Evolutionary conservation across 2,113 vertebrate species (phyloP).

Genomic region (Tupaia tana): DNA sequence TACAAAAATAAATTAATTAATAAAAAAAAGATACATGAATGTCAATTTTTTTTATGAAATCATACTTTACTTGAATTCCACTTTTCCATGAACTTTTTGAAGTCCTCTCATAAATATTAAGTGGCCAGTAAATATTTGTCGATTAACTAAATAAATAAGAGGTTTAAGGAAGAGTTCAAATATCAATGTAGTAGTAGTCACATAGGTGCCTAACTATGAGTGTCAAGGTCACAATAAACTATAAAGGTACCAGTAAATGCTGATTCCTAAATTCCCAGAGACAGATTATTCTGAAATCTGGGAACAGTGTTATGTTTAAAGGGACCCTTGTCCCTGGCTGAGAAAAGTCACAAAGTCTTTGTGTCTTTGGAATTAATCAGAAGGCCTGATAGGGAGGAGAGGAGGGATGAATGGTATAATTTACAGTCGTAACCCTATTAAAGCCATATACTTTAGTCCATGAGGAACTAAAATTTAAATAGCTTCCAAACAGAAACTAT

Average conservation of each 20-base stretch:
- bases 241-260: background rate
- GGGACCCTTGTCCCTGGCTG: background rate
- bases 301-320: conserved; percentile 12
- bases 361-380: conserved; percentile 8
- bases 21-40: too few species aligned
- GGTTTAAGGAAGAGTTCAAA: background rate
- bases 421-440: background rate
- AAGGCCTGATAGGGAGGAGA: background rate
- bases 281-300: conserved; percentile 26
- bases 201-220: background rate
- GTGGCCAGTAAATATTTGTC: background rate
- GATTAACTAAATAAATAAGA: conserved; percentile 26
- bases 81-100: too few species aligned
- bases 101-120: background rate
- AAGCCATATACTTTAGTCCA: background rate
- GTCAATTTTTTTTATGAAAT: too few species aligned
- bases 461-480: conserved; percentile 39
- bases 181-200: background rate
- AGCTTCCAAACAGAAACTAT: background rate
- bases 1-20: too few species aligned
- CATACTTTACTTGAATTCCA: too few species aligned
- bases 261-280: background rate
- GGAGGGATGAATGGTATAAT: background rate
- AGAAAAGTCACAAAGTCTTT: background rate
- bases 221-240: background rate